These are phyloP conservation scores for Melanostigma gelatinosum DNA, from an alignment of 2,113 vertebrate genomes.

Conservation along the genomic window DNA sequence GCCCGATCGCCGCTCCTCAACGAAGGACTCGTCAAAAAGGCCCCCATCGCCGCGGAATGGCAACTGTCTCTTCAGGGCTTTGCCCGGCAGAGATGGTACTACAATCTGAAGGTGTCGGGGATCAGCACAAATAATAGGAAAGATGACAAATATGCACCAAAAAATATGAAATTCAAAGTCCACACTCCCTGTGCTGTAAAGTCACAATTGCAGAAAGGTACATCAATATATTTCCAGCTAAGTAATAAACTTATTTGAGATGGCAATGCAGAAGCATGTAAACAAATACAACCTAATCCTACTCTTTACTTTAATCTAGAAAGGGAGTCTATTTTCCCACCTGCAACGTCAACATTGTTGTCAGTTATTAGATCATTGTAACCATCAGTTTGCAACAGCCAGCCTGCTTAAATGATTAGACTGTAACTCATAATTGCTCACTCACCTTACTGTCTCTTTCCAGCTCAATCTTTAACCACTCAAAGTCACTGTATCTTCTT, in stretches of 20 bases:
- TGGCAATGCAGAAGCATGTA: background rate
- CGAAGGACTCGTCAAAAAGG: conserved; percentile 97
- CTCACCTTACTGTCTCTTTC: conserved; percentile 99
- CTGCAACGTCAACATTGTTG: background rate
- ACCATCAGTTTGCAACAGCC: background rate
- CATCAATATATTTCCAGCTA: background rate
- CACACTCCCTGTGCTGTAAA: background rate
- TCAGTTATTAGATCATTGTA: background rate
- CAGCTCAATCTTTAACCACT: conserved; percentile 99
- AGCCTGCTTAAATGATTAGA: background rate
- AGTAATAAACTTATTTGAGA: background rate
- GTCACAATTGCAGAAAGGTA: background rate
- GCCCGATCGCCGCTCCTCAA: conserved; percentile 94
- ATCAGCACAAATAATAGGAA: background rate
- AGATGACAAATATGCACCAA: background rate
- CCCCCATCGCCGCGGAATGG: conserved; percentile 97
- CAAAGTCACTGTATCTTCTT: conserved; percentile 98
- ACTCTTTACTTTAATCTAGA: background rate
- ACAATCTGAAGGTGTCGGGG: conserved; percentile 87
- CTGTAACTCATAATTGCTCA: background rate
- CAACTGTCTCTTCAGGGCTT: conserved; percentile 97
- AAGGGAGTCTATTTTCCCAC: background rate
- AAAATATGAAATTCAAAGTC: background rate
- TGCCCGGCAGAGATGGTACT: conserved; percentile 96
- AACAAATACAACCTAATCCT: background rate